Percentiles rank a stretch among this genome's conserved stretches.
Conservation (phyloP, 2,113 vertebrate species). For the Cavia porcellus region DNA sequence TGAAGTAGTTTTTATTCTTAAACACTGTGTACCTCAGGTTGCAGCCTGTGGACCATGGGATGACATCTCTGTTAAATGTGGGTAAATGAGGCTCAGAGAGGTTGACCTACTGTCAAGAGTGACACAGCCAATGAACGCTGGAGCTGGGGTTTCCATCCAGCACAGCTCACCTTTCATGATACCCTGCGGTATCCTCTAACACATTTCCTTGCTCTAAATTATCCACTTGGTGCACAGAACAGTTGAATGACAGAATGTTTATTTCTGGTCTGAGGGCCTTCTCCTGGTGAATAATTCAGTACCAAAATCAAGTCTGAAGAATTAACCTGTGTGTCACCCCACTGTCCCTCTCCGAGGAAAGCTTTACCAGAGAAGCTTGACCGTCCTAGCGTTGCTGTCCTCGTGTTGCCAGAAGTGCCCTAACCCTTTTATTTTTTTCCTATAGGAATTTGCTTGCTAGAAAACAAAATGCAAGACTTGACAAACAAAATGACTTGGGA, state of each 20-base stretch:
- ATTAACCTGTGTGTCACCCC: neutral
- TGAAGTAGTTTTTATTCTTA: neutral
- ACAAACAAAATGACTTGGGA: constrained; percentile 90
- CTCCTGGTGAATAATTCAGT: neutral
- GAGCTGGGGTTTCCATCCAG: neutral
- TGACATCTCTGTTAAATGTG: neutral
- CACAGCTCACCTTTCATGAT: neutral
- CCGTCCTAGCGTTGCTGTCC: neutral
- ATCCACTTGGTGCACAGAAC: neutral
- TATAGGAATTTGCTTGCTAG: constrained; percentile 94
- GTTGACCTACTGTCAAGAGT: neutral
- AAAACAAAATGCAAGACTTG: constrained; percentile 90
- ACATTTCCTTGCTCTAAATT: neutral
- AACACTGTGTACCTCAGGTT: neutral
- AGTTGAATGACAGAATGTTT: neutral
- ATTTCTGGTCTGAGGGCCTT: neutral
- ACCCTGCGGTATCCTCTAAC: neutral
- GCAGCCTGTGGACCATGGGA: neutral
- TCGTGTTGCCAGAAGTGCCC: neutral
- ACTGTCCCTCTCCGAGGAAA: neutral
- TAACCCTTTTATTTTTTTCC: constrained; percentile 74
- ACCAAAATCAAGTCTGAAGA: neutral
- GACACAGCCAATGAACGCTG: neutral
- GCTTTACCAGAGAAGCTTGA: neutral
- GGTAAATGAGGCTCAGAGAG: neutral